Conservation (phyloP, 2,113 vertebrate species). For the Nesogale talazaci region DNA sequence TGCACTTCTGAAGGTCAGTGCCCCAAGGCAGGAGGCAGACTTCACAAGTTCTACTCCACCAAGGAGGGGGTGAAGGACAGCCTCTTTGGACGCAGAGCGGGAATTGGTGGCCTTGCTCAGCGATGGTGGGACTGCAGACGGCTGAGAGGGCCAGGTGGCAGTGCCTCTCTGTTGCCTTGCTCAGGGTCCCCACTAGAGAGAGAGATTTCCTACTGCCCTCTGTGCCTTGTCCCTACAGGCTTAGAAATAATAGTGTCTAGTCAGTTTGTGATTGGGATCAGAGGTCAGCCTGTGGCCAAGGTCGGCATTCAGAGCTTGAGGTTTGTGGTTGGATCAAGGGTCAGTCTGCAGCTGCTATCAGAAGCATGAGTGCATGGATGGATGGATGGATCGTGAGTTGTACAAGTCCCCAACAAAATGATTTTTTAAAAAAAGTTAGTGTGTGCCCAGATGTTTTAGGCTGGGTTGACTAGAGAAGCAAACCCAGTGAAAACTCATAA, state of each 20-base stretch:
- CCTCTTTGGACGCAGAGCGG: fast-evolving
- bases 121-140: neutral
- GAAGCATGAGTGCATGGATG: no score
- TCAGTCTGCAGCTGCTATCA: conserved; percentile 44
- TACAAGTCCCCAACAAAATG: no score
- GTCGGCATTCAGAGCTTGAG: conserved; percentile 47
- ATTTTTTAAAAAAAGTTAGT: no score
- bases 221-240: neutral
- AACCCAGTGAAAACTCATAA: no score
- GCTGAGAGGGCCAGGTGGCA: neutral
- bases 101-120: fast-evolving
- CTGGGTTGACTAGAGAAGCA: no score
- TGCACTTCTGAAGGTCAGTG: neutral
- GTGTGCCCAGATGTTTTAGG: no score
- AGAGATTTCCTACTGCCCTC: neutral
- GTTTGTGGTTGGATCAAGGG: conserved; percentile 46
- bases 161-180: fast-evolving
- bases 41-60: neutral
- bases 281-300: conserved; percentile 47
- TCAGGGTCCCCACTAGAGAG: neutral
- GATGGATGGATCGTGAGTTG: no score
- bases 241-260: neutral
- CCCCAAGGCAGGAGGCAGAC: neutral
- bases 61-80: neutral
- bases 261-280: conserved; percentile 46